Evolutionary conservation across 2,113 vertebrate species (phyloP), one percentile per base, ranked within the genome.

Genomic region (Corythornis cristatus): DNA sequence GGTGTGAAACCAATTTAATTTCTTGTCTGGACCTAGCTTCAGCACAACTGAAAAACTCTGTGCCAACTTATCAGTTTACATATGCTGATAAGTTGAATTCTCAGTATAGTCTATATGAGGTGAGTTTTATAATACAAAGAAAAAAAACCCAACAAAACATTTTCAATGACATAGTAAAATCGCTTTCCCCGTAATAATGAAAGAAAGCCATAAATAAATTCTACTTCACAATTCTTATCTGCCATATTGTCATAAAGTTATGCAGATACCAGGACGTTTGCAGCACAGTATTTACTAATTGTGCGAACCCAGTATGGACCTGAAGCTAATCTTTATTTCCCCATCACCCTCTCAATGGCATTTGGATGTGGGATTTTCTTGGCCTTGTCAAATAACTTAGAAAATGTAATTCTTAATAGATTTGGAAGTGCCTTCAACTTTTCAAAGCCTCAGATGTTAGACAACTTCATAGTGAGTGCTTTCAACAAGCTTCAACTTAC

Each of bases 401-500:
- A 43, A 92, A 90, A 86, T 68, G 12, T 48, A 72, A 64, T 78
- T 90, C n/a, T 56, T 86, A 45, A 28, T 33, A 53, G 37, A 74
- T 86, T 54, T 88, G 19, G 7, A 94, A 85, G 29, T 42, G 29
- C 8, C 74, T 93, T 83, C 67, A 71, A 86, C 75, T 94, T 94
- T 89, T 56, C 56, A 60, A 76, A 89, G 64, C n/a, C 25, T 91
- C 40, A 18, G 45, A 71, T 93, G 84, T 85, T 91, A 77, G 71
- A 87, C 75, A 96, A 64, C 82, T 95, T 96, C 72, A 67, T 40
- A 85, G 67, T 7, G 40, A 77, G 56, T 74, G 87, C 89, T 89
- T 94, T 89, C 87, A 96, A 64, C 67, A 83, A 93, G 82, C 16
- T 56, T 86, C 64, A 77, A 20, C 93, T 77, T 89, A 85, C 33